Evolutionary conservation across 1,140 invertebrate genomes (phyloP), one percentile per base, ranked within the genome.

Genomic region (Chelonus insularis): DNA sequence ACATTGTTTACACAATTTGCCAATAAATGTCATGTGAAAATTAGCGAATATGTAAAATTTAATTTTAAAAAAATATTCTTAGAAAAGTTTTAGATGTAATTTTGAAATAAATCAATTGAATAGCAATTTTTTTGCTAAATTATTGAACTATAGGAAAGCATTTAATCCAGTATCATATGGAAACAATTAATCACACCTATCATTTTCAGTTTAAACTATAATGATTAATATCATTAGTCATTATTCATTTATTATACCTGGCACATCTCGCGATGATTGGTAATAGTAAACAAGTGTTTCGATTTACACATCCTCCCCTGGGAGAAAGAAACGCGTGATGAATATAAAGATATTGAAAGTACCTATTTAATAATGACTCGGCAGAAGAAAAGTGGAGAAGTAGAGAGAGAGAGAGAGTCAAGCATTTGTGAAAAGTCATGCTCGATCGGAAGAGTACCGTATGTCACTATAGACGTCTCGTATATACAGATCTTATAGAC

Each of bases 391-490:
- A 34, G 37, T 62, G 20, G 57, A 36, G 51, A 60, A 39, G 36
- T 47, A 18, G 41, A 43, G 14, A 16, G 41, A 16, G 18, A 1
- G 41, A 8, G 3, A 18, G 14, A 43, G 41, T 39, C 12, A 4
- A 14, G 36, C 36, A 1, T 72, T 75, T 68, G 64, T 63, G 63
- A 64, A 61, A 69, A 75, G 71, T 76, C 71, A 73, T 64, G 67
- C 71, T 76, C 56, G 69, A 63, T 65, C 67, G 67, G 51, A 48
- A 45, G 32, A 63, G 56, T 60, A 61, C 48, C 67, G 63, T 70
- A 68, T 75, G 74, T 74, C 69, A 73, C 73, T 74, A 73, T 72
- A 69, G 73, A 71, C 69, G 75, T 71, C 73, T 16, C 70, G 70
- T 29, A 23, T 57, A 16, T 16, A 18, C 41, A 6, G 41, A 29